Percentiles rank a stretch among this genome's conserved stretches.
These are phyloP conservation scores for Neuroterus valhalla DNA, from an alignment of 1,140 invertebrate species.

Conservation along the genomic window DNA sequence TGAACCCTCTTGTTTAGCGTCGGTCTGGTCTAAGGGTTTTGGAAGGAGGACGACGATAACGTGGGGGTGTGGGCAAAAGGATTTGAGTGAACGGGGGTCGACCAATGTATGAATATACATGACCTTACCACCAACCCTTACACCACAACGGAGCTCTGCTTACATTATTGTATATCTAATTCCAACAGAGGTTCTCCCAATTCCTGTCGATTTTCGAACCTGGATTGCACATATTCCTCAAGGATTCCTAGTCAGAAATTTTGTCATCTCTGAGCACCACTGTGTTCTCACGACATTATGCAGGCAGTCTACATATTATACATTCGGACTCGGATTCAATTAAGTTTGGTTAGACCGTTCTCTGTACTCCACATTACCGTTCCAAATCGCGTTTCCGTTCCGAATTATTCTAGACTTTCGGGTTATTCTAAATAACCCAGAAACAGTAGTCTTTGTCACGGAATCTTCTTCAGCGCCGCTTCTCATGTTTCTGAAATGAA, in stretches of 20 bases:
- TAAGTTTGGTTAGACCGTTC: constrained; percentile 74
- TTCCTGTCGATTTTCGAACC: constrained; percentile 55
- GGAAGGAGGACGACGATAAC: constrained; percentile 47
- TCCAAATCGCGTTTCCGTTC: constrained; percentile 51
- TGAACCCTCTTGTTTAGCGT: constrained; percentile 65
- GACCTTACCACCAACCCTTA: constrained; percentile 74
- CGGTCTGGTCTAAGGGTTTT: constrained; percentile 58
- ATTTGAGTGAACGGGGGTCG: constrained; percentile 48
- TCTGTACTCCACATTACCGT: constrained; percentile 48
- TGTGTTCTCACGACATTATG: constrained; percentile 70
- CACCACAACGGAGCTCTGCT: constrained; percentile 74
- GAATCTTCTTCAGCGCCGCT: background rate
- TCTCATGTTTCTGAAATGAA: background rate
- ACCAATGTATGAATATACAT: constrained; percentile 75
- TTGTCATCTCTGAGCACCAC: constrained; percentile 52
- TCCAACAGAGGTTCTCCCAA: constrained; percentile 73
- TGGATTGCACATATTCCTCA: constrained; percentile 39
- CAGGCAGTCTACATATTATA: constrained; percentile 76
- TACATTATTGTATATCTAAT: constrained; percentile 77
- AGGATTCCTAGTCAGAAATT: constrained; percentile 44
- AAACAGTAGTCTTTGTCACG: constrained; percentile 1
- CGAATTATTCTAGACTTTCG: constrained; percentile 36
- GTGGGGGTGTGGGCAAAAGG: constrained; percentile 46
- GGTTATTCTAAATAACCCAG: constrained; percentile 4
- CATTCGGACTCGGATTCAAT: constrained; percentile 76